Evolutionary conservation across 2,113 vertebrate species (phyloP).

Genomic region (Oncorhynchus nerka): DNA sequence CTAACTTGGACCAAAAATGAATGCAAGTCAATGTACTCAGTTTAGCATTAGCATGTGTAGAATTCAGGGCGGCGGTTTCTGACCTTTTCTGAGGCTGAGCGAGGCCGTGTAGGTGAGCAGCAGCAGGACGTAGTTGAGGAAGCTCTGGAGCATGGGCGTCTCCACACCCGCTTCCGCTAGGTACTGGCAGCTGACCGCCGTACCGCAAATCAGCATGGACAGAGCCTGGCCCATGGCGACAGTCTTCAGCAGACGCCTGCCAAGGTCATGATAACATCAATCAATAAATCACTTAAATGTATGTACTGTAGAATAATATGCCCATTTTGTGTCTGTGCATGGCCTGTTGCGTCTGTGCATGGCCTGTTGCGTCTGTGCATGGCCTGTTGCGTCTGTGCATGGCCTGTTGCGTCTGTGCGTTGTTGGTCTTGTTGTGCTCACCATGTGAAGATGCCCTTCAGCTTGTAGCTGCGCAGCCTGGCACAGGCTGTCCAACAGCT

Average conservation of each 20-base stretch:
- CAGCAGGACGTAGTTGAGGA: constrained; percentile 87
- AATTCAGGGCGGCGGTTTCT: not conserved
- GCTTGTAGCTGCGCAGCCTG: constrained; percentile 19
- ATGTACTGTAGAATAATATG: too few relatives aligned
- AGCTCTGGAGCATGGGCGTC: constrained; percentile 93
- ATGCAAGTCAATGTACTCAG: too few relatives aligned
- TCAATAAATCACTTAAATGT: too few relatives aligned
- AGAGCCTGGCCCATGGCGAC: constrained; percentile 86
- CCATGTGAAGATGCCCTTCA: constrained; percentile 70
- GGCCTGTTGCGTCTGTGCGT: not conserved
- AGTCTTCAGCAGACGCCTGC: constrained; percentile 85
- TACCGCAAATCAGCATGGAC: constrained; percentile 93
- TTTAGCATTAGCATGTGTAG: too few relatives aligned
- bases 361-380: too few relatives aligned
- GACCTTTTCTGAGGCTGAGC: constrained; percentile 82
- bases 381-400: too few relatives aligned
- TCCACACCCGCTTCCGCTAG: constrained; percentile 74
- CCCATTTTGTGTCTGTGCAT: too few relatives aligned
- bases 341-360: too few relatives aligned
- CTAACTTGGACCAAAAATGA: too few relatives aligned
- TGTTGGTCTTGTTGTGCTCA: constrained; percentile 35
- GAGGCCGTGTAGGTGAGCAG: constrained; percentile 81
- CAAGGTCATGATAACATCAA: too few relatives aligned
- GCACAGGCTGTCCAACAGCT: constrained; percentile 33
- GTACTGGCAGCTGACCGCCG: constrained; percentile 89